Percentiles rank a stretch among this genome's conserved stretches.
Evolutionary conservation across 2,888 invertebrate species (phyloP).

Genomic region (Tipula unca): DNA sequence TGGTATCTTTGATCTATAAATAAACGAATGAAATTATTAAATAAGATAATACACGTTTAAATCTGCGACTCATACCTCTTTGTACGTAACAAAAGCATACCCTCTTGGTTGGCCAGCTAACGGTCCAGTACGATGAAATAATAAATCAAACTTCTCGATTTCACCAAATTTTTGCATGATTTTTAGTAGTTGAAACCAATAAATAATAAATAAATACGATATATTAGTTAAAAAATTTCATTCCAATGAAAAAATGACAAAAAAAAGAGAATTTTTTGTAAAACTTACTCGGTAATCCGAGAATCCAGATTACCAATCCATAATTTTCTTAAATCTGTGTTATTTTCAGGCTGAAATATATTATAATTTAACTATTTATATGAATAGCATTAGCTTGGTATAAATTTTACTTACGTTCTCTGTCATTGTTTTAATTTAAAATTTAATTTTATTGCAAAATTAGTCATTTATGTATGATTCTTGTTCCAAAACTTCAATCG

Average conservation of each 20-base stretch:
- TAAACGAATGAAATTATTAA: not conserved
- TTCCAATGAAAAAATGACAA: constrained; percentile 22
- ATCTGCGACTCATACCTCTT: constrained; percentile 35
- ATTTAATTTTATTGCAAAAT: not conserved
- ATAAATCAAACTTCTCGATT: constrained; percentile 91
- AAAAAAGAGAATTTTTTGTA: constrained; percentile 22
- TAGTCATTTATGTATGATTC: not conserved
- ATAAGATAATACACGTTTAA: not conserved
- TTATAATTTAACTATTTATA: not conserved
- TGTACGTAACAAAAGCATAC: constrained; percentile 87
- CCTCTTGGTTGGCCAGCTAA: constrained; percentile 82
- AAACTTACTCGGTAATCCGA: constrained; percentile 88
- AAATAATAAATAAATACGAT: constrained; percentile 37
- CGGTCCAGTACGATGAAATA: constrained; percentile 87
- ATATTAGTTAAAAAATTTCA: constrained; percentile 21
- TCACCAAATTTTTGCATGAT: constrained; percentile 88
- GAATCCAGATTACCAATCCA: constrained; percentile 92
- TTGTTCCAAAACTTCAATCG: not conserved
- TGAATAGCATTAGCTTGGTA: no score
- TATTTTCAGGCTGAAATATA: constrained; percentile 15
- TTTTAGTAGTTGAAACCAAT: constrained; percentile 94
- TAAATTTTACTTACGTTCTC: not conserved
- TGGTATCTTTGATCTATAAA: constrained; percentile 48
- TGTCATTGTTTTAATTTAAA: not conserved
- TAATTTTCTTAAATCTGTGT: constrained; percentile 42